Conservation (phyloP, 2,797 vertebrate genomes). For the Odontamblyopus lacepedii region DNA sequence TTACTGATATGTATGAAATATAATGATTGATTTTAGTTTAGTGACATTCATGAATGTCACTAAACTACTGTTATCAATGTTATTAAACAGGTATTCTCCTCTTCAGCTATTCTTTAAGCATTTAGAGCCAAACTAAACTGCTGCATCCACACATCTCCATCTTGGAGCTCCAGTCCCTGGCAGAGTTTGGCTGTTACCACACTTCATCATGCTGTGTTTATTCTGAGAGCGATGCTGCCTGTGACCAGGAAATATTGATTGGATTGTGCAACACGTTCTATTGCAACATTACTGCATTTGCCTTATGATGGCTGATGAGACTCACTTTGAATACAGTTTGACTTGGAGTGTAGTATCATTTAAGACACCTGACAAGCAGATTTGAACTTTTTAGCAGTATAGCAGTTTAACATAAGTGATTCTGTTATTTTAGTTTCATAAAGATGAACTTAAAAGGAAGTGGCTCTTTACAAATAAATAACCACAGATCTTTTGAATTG, state of each 20-base stretch:
- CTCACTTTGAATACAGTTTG: no score
- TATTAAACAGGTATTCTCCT: not conserved
- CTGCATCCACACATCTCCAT: conserved; percentile 13
- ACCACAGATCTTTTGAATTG: conserved; percentile 26
- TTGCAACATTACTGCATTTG: conserved; percentile 57
- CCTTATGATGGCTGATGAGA: conserved; percentile 13
- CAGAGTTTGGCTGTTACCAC: conserved; percentile 36
- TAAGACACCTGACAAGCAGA: no score
- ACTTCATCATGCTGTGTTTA: conserved; percentile 61
- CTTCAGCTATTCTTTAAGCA: conserved; percentile 6
- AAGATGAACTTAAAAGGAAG: not conserved
- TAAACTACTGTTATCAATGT: not conserved
- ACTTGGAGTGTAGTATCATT: no score
- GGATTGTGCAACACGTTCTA: conserved; percentile 69
- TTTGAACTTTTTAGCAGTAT: no score
- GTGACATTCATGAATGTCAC: not conserved
- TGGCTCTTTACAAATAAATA: not conserved
- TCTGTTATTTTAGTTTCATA: not conserved
- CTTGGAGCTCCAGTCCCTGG: conserved; percentile 24
- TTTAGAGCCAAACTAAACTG: conserved; percentile 45
- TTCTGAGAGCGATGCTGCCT: conserved; percentile 59
- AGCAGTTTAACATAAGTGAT: no score
- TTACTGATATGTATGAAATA: no score
- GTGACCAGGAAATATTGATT: conserved; percentile 73
- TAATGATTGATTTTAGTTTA: not conserved